These are phyloP conservation scores for Pseudolycoriella hygida DNA, from an alignment of 2,888 invertebrate species.

Conservation along the genomic window DNA sequence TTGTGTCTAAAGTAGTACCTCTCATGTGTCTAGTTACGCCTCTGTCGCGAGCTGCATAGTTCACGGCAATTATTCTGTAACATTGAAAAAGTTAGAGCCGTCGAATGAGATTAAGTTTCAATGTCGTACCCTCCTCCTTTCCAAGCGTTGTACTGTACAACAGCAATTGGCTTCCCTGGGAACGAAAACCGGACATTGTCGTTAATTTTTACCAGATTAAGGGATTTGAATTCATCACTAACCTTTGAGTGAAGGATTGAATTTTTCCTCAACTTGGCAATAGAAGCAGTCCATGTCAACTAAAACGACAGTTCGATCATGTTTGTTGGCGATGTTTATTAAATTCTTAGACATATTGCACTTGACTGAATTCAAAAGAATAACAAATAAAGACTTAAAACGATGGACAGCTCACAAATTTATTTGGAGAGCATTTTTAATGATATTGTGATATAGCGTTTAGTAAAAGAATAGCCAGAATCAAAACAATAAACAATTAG, in stretches of 20 bases:
- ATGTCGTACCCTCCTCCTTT: conserved; percentile 68
- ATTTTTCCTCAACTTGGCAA: conserved; percentile 91
- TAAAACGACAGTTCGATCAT: conserved; percentile 57
- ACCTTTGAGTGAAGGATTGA: conserved; percentile 64
- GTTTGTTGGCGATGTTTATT: conserved; percentile 20
- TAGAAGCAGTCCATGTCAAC: conserved; percentile 99
- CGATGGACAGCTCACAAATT: too few relatives aligned
- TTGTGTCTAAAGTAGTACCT: too few relatives aligned
- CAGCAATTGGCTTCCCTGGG: conserved; percentile 60
- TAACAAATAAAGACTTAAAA: too few relatives aligned
- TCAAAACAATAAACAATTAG: too few relatives aligned
- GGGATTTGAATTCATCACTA: conserved; percentile 22
- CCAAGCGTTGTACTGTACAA: conserved; percentile 91
- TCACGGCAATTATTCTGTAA: conserved; percentile 87
- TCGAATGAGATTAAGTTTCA: not conserved
- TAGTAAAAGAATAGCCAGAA: too few relatives aligned
- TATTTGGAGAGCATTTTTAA: too few relatives aligned
- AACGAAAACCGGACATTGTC: too few relatives aligned
- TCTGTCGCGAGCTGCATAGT: conserved; percentile 81
- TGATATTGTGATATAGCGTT: too few relatives aligned
- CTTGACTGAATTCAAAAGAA: too few relatives aligned
- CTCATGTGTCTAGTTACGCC: conserved; percentile 86
- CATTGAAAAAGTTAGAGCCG: too few relatives aligned
- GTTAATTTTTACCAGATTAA: too few relatives aligned
- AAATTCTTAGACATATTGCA: not conserved